Evolutionary conservation across 2,888 invertebrate species (phyloP), one percentile per base, ranked within the genome.

Genomic region (Mylabris sibirica): DNA sequence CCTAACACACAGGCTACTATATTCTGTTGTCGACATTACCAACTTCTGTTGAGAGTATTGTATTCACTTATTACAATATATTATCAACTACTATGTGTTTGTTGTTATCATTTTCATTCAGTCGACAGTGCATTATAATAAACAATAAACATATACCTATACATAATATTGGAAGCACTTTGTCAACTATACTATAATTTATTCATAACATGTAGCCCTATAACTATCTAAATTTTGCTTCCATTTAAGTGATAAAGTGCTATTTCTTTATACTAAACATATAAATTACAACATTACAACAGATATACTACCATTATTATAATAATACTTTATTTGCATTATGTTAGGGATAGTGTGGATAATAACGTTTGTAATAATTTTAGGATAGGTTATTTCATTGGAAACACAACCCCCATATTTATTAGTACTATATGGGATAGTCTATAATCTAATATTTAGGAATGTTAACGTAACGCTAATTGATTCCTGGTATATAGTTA

Each of bases 331-430:
- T 69, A 69, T 69, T 69, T 69, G 69, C 69, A 69, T 69, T 64
- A 69, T 59, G 53, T 63, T 60, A 4, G 22, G 67, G 67, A 57
- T 63, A 41, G 68, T 61, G 65, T 65, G 70, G 70, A 70, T 71
- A 67, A 71, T 72, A 69, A 66, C 67, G 66, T 59, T 60, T 63
- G 66, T 64, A 57, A 69, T 73, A 73, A 73, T 73, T 73, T 68
- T 60, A 69, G 63, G 59, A 63, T 68, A 73, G 66, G 69, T 71
- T 41, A 69, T 71, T 71, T 69, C 71, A 67, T 69, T 41, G 64
- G 66, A 59, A 65, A 65, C 65, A 65, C 53, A 64, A 9, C 12
- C 24, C 14, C 22, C 64, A 64, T 69, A 69, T 69, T 69, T 69
- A 69, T 69, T 69, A 69, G 69, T 57, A 60, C 63, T 44, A 44